These are phyloP conservation scores for Clarias pachynema DNA, from an alignment of 2,797 vertebrate species.

Conservation along the genomic window DNA sequence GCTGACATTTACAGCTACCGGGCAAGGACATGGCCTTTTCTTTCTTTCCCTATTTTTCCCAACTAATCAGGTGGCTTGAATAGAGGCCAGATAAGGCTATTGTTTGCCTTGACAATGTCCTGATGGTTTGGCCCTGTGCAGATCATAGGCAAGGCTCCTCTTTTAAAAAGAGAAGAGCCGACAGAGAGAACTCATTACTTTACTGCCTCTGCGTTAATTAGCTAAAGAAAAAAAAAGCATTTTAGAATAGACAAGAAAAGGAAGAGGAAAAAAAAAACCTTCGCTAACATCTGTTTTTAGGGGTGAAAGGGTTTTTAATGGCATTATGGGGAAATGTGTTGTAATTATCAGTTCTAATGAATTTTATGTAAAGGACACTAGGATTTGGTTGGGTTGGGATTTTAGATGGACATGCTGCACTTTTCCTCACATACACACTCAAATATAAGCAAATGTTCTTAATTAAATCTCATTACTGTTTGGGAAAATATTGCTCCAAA, in stretches of 20 bases:
- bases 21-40: slow-evolving; percentile 90
- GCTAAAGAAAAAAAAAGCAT: slow-evolving; percentile 46
- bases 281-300: slow-evolving; percentile 55
- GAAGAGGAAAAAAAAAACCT: slow-evolving; percentile 33
- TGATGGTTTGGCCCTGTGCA: slow-evolving; percentile 77
- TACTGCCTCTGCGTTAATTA: slow-evolving; percentile 77
- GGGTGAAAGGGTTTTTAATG: slow-evolving; percentile 8
- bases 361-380: slow-evolving; percentile 44
- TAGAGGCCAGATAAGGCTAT: slow-evolving; percentile 92
- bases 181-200: slow-evolving; percentile 77
- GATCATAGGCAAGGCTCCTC: slow-evolving; percentile 67
- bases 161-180: slow-evolving; percentile 73
- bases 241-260: slow-evolving; percentile 35
- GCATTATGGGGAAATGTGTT: slow-evolving; percentile 17
- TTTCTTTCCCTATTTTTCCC: slow-evolving; percentile 86
- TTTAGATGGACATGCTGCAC: not conserved
- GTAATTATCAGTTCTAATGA: slow-evolving; percentile 46
- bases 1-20: slow-evolving; percentile 88
- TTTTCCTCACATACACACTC: slow-evolving; percentile 7
- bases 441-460: not conserved
- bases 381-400: slow-evolving; percentile 26
- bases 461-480: not conserved
- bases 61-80: slow-evolving; percentile 97
- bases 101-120: slow-evolving; percentile 91
- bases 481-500: not conserved